Evolutionary conservation across 2,888 invertebrate genomes (phyloP), one percentile per base, ranked within the genome.

Genomic region (Drosophila pegasa): DNA sequence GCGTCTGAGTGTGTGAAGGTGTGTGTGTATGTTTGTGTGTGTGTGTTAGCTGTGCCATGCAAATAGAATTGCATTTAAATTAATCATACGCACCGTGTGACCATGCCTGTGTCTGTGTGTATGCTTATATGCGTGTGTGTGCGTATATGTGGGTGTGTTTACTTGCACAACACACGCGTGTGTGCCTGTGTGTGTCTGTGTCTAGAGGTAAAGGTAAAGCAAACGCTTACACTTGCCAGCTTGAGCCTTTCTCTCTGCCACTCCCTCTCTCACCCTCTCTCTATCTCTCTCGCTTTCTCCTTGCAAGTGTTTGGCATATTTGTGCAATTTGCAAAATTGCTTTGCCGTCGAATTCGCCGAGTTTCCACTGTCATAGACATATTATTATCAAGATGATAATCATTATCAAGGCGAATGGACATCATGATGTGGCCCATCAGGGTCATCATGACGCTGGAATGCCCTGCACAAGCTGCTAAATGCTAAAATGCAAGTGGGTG

Each of bases 11-110:
- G 22, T 18, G 12, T 12, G 12, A 16, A 25, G 12, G 22, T 18
- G 12, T 35, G 12, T 22, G 43, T 8, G 45, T n/a, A 47, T 20
- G 31, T 18, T n/a, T 9, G 22, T n/a, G 38, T 20, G 41, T 31
- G 31, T 33, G 33, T 47, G 56, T 27, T n/a, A 47, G 47, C 61
- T 55, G 31, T 40, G 45, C 62, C 73, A 82, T 78, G 86, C 83
- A 82, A 84, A 88, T 86, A 78, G 64, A 80, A 73, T 71, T 86
- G 84, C 88, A 83, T 85, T 88, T 88, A 83, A 85, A 85, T 88
- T 88, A 85, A 85, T 85, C 85, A 85, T 88, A 85, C 88, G 84
- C 84, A 80, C 71, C 70, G 83, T 87, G 66, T 58, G 73, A 56
- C 38, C 16, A 18, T 27, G 37, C 16, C 40, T 48, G 47, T 38